These are phyloP conservation scores for Oreonectes daqikongensis DNA, from an alignment of 2,797 vertebrate genomes.

Conservation along the genomic window DNA sequence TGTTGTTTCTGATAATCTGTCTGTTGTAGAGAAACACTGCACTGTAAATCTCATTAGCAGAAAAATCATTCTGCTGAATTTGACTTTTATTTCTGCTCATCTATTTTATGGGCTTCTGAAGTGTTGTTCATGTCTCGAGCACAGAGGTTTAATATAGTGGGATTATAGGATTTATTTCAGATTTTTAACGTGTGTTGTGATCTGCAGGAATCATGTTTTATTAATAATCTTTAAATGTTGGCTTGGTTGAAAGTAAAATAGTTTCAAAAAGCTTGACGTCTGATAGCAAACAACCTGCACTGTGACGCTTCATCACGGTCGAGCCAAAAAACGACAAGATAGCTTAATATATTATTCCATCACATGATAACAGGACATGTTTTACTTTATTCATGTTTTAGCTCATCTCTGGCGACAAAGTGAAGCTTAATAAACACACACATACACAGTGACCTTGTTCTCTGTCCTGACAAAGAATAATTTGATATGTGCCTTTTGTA, in stretches of 20 bases:
- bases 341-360: too few relatives aligned
- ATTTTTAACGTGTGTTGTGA: too few relatives aligned
- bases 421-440: background rate
- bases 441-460: constrained; percentile 39
- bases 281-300: too few relatives aligned
- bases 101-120: too few relatives aligned
- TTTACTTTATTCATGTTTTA: background rate
- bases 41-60: background rate
- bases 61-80: background rate
- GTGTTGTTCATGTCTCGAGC: background rate
- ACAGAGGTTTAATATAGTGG: background rate
- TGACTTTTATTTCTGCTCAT: too few relatives aligned
- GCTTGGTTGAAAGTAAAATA: too few relatives aligned
- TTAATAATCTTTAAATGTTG: too few relatives aligned
- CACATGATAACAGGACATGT: background rate
- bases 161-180: too few relatives aligned
- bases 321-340: too few relatives aligned
- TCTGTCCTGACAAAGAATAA: constrained; percentile 30
- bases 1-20: background rate
- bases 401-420: background rate
- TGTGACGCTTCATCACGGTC: too few relatives aligned
- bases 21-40: background rate
- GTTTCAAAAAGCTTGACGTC: too few relatives aligned
- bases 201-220: too few relatives aligned
- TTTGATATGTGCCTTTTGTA: constrained; percentile 36